Conservation (phyloP, 2,888 invertebrate genomes). For the Rhingia campestris region DNA sequence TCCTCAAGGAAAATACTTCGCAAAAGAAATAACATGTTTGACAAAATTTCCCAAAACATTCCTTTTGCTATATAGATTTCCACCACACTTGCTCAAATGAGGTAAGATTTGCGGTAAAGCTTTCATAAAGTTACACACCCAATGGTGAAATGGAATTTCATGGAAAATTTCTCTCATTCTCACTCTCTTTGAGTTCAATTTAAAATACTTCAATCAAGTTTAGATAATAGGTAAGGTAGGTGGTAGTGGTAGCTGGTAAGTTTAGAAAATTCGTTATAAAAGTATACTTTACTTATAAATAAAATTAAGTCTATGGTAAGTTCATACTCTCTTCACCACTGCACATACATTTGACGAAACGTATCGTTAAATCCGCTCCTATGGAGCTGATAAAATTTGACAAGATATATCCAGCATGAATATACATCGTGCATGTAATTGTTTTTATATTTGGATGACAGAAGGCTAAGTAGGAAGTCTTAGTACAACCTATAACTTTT, state of each 20-base stretch:
- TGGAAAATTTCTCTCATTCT: not conserved
- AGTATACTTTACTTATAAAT: too few relatives aligned
- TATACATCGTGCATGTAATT: conserved; percentile 14
- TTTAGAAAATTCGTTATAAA: too few relatives aligned
- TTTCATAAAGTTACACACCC: conserved; percentile 47
- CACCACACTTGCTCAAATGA: conserved; percentile 46
- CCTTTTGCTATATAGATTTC: not conserved
- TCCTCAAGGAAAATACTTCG: not conserved
- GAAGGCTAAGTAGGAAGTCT: not conserved
- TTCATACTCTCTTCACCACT: conserved; percentile 8
- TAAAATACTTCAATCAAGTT: too few relatives aligned
- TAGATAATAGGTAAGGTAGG: too few relatives aligned
- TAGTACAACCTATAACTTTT: not conserved
- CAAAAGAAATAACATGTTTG: not conserved
- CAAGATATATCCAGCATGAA: not conserved
- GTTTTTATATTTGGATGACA: conserved; percentile 1
- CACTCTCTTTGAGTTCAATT: too few relatives aligned
- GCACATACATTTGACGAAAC: not conserved
- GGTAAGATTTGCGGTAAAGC: conserved; percentile 28
- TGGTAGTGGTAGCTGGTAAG: too few relatives aligned
- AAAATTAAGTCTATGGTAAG: not conserved
- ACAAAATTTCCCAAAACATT: conserved; percentile 49
- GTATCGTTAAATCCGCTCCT: conserved; percentile 29
- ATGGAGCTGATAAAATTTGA: not conserved
- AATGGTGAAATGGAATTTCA: conserved; percentile 13